A percentile compares a stretch with the other conserved stretches of the same genome.
Conservation (phyloP, 2,888 invertebrate species). For the Melinaea marsaeus region DNA sequence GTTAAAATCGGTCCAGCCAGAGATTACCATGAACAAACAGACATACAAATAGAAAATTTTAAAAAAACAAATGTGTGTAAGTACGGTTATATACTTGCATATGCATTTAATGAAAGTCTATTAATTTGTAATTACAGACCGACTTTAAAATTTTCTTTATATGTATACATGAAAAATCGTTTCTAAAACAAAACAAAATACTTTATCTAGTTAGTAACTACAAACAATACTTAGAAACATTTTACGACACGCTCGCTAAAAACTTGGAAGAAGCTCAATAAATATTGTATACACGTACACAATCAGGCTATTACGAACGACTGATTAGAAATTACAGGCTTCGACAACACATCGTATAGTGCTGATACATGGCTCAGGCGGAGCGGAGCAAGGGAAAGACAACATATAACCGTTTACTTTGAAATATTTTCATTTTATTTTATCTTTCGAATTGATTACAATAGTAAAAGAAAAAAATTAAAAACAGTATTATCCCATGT, state of each 20-base stretch:
- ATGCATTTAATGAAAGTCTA: too few species aligned
- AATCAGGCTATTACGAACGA: constrained; percentile 20
- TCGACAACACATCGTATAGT: background rate
- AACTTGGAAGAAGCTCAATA: constrained; percentile 2
- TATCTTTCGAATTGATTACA: background rate
- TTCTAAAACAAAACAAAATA: background rate
- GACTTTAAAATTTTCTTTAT: too few species aligned
- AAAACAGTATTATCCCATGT: too few species aligned
- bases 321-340: constrained; percentile 20
- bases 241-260: background rate
- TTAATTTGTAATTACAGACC: too few species aligned
- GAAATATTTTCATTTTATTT: background rate
- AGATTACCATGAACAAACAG: too few species aligned
- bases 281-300: constrained; percentile 10
- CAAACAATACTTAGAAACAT: background rate
- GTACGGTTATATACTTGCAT: too few species aligned
- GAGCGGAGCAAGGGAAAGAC: background rate
- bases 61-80: too few species aligned
- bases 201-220: background rate
- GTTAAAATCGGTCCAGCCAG: too few species aligned
- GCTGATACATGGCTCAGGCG: constrained; percentile 3
- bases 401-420: constrained; percentile 3
- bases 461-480: too few species aligned
- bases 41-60: too few species aligned
- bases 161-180: too few species aligned